A percentile compares a stretch with the other conserved stretches of the same genome.
phyloP scores from a whole-genome alignment of 2,113 vertebrate genomes.

The Balaenoptera acutorostrata region DNA sequence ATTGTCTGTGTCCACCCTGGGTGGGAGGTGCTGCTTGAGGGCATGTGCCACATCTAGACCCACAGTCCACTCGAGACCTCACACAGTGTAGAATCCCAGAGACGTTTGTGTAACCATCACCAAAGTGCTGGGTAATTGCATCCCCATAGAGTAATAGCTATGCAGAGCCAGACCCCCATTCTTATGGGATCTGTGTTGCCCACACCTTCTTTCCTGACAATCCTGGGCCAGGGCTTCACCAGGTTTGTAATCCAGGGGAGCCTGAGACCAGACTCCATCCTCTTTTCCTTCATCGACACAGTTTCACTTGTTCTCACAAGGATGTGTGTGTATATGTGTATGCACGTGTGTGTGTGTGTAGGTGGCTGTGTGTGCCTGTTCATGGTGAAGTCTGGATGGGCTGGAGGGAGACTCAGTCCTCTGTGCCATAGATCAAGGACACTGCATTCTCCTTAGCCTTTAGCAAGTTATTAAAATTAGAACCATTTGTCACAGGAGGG shows the following conservation, averaged over 20 bases:
- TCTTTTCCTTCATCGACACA: neutral
- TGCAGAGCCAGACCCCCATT: neutral
- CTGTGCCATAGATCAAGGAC: neutral
- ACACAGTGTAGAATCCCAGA: neutral
- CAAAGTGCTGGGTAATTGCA: too few relatives aligned
- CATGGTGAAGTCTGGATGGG: neutral
- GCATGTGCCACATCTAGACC: neutral
- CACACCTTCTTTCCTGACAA: neutral
- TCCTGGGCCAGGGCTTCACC: neutral
- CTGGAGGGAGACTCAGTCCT: neutral
- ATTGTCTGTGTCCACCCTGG: neutral
- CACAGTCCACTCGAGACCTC: too few relatives aligned
- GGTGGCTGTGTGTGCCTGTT: neutral
- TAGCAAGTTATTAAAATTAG: slow-evolving; percentile 60
- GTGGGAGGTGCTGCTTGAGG: neutral
- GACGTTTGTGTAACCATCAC: neutral
- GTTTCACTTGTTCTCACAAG: neutral
- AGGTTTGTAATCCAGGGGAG: neutral
- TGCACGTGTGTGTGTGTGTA: accelerated
- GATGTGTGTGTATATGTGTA: neutral
- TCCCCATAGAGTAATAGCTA: neutral
- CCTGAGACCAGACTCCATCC: neutral
- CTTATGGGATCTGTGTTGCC: neutral
- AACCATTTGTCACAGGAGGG: slow-evolving; percentile 64
- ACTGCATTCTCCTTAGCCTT: neutral